Evolutionary conservation across 2,113 vertebrate species (phyloP), one percentile per base, ranked within the genome.

Genomic region (Onychorhynchus coronatus): DNA sequence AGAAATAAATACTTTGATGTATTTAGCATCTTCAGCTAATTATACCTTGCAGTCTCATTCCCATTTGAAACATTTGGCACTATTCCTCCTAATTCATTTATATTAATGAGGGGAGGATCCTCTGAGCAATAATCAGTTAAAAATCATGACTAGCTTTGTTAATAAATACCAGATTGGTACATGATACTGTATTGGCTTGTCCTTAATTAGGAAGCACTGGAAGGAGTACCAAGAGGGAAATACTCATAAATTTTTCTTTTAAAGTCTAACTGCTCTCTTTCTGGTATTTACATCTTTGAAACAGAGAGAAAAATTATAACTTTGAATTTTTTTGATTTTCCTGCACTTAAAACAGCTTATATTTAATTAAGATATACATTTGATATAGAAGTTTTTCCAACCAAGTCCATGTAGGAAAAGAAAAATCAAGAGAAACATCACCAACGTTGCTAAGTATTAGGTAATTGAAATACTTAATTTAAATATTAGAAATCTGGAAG

Each of bases 101-200:
- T 94, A 96, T 97, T 97, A 98, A 98, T 96, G 97, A 97, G 88
- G 91, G 95, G 96, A 97, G 94, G 94, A 89, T 93, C 96, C 95
- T 97, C 97, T 92, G 89, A 90, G 93, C 96, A 92, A 96, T 91
- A 97, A 97, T 96, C 96, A 93, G 96, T 96, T 97, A 97, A 97
- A 97, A 97, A 96, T 96, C 96, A 95, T 88, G 87, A 97, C 94
- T 94, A 92, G 73, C 92, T 96, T 97, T 95, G 94, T 97, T 97
- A 97, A 97, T 96, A 97, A 97, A 97, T 96, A 97, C 94, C 96
- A 96, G 96, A 96, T 93, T 89, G 94, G 86, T 97, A 91, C 83
- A 77, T 81, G 96, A 87, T 96, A 87, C 89, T 89, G 65, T 95
- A 70, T 93, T 95, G 96, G 92, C 93, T 94, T 97, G 96, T 90